Conservation (phyloP, 2,888 invertebrate genomes). For the Drosophila helvetica region DNA sequence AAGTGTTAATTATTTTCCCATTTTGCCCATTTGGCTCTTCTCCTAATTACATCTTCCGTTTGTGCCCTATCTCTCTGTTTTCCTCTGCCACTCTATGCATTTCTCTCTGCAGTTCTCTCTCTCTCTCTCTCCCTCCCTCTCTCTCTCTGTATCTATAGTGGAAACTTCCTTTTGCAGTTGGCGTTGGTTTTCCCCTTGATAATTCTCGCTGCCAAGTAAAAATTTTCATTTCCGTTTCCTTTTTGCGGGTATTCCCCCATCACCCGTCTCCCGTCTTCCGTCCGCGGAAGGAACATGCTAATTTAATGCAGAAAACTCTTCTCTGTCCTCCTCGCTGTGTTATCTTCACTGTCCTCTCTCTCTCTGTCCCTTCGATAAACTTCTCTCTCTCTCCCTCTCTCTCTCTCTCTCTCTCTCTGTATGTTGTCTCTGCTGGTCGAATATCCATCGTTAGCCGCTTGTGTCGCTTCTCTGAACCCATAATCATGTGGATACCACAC, state of each 20-base stretch:
- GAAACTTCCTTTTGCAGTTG: slow-evolving; percentile 41
- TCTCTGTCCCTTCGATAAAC: neutral
- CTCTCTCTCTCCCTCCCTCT: slow-evolving; percentile 20
- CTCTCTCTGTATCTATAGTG: neutral
- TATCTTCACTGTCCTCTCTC: neutral
- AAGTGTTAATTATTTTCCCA: slow-evolving; percentile 78
- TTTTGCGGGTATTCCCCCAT: slow-evolving; percentile 33
- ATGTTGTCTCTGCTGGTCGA: neutral
- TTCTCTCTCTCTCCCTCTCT: neutral
- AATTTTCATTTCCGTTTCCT: slow-evolving; percentile 74
- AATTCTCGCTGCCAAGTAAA: slow-evolving; percentile 73
- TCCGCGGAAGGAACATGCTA: slow-evolving; percentile 25
- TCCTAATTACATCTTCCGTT: slow-evolving; percentile 75
- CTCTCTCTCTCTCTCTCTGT: too few species aligned
- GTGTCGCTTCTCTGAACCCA: neutral
- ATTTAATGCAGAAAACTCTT: slow-evolving; percentile 38
- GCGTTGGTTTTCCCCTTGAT: slow-evolving; percentile 64
- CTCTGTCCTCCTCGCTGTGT: neutral
- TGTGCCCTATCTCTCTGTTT: slow-evolving; percentile 22
- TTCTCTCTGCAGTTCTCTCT: neutral
- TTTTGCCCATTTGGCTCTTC: slow-evolving; percentile 72
- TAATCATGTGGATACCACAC: slow-evolving; percentile 11
- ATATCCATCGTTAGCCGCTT: too few species aligned
- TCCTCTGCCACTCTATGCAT: neutral
- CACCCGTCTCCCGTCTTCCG: neutral